Evolutionary conservation across 2,797 vertebrate species (phyloP), one percentile per base, ranked within the genome.

Genomic region (Poecilia picta): DNA sequence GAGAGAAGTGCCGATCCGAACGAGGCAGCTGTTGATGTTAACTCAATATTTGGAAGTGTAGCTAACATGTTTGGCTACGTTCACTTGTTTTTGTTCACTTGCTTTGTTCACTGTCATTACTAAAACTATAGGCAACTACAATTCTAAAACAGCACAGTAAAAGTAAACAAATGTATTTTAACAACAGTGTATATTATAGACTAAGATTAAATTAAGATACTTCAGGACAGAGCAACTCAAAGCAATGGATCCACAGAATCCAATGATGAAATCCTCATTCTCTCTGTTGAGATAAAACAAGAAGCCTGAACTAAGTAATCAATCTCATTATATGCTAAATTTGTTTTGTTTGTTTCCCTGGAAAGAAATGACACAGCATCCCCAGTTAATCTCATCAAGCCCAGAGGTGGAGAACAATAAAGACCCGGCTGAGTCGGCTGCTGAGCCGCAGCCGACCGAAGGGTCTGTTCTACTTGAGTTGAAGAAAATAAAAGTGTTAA

Each of bases 321-420:
- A 23, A 36, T 77, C 74, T 76, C 49, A 70, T 59, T 74, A 46
- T 25, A 68, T 1, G 20, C 23, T 12, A 18, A 6, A 20, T 51
- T 23, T 23, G 2, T 51, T 51, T 49, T 47, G 20, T 25, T 31
- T 51, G 45, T 72, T 80, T 82, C 76, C 0, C 73, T 80, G 4
- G 20, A 12, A 70, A 79, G 36, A 80, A 78, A 78, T 73, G 28
- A 66, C 12, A 57, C 18, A 68, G 36, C 11, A 43, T 74, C 31
- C 66, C 45, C 12, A 23, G 11, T n/a, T 36, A 66, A 20, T 36
- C 23, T 80, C 33, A 81, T 77, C 76, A 57, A 74, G 13, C 23
- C n/a, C 33, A 76, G 72, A 73, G 41, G 20, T 7, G 8, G 41
- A 71, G 6, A 89, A 73, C 53, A 78, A 81, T 77, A 8, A 70